Evolutionary conservation across 2,113 vertebrate species (phyloP).

Genomic region (Rhagologus leucostigma): DNA sequence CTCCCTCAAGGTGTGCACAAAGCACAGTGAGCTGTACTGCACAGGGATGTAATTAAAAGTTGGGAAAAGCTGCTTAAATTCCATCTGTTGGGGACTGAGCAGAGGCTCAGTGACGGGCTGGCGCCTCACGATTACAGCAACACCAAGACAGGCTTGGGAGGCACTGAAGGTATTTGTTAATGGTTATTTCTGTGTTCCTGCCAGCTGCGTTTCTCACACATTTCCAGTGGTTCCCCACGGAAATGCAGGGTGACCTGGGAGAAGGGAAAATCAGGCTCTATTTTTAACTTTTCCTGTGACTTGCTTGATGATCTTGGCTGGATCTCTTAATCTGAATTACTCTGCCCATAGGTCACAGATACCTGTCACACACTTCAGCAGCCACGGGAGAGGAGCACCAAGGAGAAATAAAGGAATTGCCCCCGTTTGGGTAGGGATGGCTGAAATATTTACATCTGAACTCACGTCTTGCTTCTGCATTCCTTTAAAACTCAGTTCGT

Average conservation of each 20-base stretch:
- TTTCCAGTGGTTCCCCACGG: neutral
- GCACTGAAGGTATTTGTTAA: neutral
- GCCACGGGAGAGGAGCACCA: neutral
- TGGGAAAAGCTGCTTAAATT: neutral
- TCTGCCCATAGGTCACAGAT: neutral
- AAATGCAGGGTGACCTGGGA: neutral
- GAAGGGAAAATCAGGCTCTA: neutral
- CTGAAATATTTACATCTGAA: neutral
- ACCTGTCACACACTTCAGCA: neutral
- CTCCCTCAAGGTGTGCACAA: neutral
- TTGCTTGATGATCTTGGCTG: neutral
- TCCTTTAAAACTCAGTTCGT: neutral
- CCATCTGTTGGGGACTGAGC: neutral
- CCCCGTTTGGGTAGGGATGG: fast-evolving
- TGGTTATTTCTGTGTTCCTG: neutral
- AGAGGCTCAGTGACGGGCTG: neutral
- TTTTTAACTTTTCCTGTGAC: neutral
- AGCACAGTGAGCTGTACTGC: neutral
- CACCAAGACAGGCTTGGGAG: neutral
- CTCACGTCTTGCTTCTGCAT: neutral
- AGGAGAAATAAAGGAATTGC: neutral
- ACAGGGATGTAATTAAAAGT: neutral
- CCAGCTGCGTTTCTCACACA: neutral
- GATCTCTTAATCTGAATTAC: neutral
- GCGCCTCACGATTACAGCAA: neutral